phyloP scores from a whole-genome alignment of 2,113 vertebrate genomes.

The Zapornia atra region DNA sequence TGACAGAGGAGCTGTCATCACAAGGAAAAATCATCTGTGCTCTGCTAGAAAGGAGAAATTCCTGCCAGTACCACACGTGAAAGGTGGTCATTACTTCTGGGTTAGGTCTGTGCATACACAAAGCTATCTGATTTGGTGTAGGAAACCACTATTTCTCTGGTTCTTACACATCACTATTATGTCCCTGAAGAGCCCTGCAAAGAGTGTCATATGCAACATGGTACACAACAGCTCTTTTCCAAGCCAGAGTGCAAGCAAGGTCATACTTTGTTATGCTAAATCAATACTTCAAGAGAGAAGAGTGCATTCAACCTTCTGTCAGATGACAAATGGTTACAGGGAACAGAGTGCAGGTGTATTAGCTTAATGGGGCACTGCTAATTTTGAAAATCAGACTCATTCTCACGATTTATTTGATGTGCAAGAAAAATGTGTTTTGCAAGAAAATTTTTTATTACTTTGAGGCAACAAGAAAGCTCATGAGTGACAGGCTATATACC shows the following conservation, averaged over 20 bases:
- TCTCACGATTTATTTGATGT: neutral
- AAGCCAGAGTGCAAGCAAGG: neutral
- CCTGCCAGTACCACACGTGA: rapidly evolving
- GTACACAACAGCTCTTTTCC: neutral
- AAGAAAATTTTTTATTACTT: neutral
- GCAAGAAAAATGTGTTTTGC: neutral
- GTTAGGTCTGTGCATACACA: neutral
- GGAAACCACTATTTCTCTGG: neutral
- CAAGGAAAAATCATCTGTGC: neutral
- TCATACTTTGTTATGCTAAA: neutral
- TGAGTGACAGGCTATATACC: neutral
- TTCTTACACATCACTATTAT: neutral
- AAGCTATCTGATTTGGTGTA: neutral
- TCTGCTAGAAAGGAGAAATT: neutral
- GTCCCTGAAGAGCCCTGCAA: neutral
- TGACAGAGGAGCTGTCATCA: neutral
- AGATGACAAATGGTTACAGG: neutral
- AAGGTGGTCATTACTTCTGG: neutral
- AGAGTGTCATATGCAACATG: neutral
- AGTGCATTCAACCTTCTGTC: neutral
- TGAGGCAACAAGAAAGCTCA: neutral
- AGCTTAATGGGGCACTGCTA: neutral
- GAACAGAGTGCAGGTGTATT: neutral
- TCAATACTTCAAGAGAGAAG: neutral
- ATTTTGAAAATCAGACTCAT: neutral